Conservation (phyloP, 1,140 invertebrate species). For the Hetaerina americana region DNA sequence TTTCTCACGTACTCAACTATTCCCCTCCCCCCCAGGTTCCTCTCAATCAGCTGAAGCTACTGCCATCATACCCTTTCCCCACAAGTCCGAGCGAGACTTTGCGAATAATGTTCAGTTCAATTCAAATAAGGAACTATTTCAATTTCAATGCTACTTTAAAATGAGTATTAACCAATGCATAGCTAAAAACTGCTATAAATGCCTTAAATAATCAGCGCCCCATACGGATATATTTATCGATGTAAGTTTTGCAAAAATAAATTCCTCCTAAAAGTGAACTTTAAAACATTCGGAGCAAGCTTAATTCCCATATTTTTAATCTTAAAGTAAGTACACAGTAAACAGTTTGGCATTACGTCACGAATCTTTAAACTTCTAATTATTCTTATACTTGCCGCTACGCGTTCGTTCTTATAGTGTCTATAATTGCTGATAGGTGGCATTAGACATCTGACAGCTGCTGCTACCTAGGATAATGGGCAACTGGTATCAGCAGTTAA, state of each 20-base stretch:
- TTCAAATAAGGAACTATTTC: background rate
- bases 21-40: background rate
- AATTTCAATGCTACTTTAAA: no score
- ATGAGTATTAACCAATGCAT: no score
- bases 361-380: background rate
- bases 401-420: background rate
- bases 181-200: no score
- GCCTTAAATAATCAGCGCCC: background rate
- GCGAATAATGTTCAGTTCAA: background rate
- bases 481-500: no score
- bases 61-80: background rate
- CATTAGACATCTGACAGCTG: background rate
- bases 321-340: background rate
- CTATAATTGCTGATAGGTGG: background rate
- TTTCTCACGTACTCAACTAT: background rate
- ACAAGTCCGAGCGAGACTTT: background rate
- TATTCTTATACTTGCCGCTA: background rate
- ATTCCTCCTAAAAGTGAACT: background rate
- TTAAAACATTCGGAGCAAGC: background rate
- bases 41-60: background rate
- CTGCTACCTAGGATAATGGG: no score
- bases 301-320: background rate
- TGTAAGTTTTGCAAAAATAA: background rate
- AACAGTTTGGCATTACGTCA: background rate
- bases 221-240: background rate